Percentiles rank a stretch among this genome's conserved stretches.
Evolutionary conservation across 2,113 vertebrate species (phyloP).

Genomic region (Brachyhypopomus gauderio): DNA sequence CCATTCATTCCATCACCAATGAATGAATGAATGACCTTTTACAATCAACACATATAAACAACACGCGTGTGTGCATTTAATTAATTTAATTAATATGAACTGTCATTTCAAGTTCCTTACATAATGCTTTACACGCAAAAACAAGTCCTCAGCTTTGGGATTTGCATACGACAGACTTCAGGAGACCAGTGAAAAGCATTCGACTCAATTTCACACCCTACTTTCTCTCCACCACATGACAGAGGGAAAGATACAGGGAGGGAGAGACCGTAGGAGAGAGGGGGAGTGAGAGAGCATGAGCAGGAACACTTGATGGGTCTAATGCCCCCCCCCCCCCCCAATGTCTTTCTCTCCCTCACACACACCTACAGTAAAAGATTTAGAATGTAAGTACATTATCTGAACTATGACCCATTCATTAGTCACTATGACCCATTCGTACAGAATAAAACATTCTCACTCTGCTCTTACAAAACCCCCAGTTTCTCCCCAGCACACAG

Average conservation of each 20-base stretch:
- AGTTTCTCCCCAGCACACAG: constrained; percentile 12
- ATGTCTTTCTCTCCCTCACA: not conserved
- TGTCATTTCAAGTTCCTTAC: too few relatives aligned
- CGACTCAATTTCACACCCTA: constrained; percentile 17
- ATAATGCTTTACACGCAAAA: too few relatives aligned
- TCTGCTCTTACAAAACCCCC: not conserved
- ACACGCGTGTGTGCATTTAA: too few relatives aligned
- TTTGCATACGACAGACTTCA: not conserved
- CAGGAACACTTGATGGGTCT: constrained; percentile 3
- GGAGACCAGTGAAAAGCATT: not conserved
- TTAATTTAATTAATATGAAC: too few relatives aligned
- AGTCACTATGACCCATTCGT: not conserved
- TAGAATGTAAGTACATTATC: too few relatives aligned
- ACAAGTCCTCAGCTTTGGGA: not conserved
- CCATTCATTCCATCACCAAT: too few relatives aligned
- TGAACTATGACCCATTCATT: too few relatives aligned
- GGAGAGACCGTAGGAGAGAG: not conserved
- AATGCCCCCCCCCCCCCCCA: not conserved
- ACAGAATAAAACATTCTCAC: constrained; percentile 11
- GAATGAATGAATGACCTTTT: too few relatives aligned
- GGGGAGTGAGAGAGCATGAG: not conserved
- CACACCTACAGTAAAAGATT: not conserved
- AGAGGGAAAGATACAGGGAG: constrained; percentile 1
- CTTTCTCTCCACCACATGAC: not conserved
- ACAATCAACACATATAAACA: too few relatives aligned